Percentiles rank a stretch among this genome's conserved stretches.
These are phyloP conservation scores for Eptatretus burgeri DNA, from an alignment of 2,113 vertebrate genomes.

Conservation along the genomic window DNA sequence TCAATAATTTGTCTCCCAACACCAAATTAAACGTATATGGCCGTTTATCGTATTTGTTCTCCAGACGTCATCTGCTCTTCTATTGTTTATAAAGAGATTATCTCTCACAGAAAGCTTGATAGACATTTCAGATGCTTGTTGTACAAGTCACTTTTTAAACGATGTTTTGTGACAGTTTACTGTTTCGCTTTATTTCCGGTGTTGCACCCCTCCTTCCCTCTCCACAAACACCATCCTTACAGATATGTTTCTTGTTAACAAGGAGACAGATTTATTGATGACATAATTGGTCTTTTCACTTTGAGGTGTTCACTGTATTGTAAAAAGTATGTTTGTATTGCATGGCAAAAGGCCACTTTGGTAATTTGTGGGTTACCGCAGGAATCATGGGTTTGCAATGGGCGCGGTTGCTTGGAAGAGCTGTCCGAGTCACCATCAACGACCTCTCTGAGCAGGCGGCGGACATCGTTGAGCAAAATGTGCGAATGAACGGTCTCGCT, in stretches of 20 bases:
- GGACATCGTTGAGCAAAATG: constrained; percentile 67
- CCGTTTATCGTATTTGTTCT: too few relatives aligned
- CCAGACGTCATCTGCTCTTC: too few relatives aligned
- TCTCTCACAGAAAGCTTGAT: too few relatives aligned
- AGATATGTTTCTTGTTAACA: neutral
- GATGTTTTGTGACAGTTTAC: neutral
- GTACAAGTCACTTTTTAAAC: neutral
- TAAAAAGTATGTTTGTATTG: too few relatives aligned
- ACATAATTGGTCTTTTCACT: too few relatives aligned
- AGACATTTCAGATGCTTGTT: neutral
- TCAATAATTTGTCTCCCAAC: too few relatives aligned
- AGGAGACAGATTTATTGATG: too few relatives aligned
- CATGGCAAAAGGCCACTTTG: too few relatives aligned
- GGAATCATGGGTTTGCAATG: constrained; percentile 95
- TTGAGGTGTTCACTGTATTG: too few relatives aligned
- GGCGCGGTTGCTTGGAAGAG: constrained; percentile 53
- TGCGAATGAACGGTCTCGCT: constrained; percentile 54
- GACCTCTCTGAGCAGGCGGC: constrained; percentile 64
- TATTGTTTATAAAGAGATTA: too few relatives aligned
- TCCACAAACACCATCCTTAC: neutral
- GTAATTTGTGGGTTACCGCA: constrained; percentile 12
- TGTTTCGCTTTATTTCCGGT: neutral
- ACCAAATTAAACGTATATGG: too few relatives aligned
- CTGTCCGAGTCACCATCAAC: constrained; percentile 66
- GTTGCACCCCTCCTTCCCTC: neutral